These are phyloP conservation scores for Ephialtes manifestator DNA, from an alignment of 2,888 invertebrate species.

Conservation along the genomic window DNA sequence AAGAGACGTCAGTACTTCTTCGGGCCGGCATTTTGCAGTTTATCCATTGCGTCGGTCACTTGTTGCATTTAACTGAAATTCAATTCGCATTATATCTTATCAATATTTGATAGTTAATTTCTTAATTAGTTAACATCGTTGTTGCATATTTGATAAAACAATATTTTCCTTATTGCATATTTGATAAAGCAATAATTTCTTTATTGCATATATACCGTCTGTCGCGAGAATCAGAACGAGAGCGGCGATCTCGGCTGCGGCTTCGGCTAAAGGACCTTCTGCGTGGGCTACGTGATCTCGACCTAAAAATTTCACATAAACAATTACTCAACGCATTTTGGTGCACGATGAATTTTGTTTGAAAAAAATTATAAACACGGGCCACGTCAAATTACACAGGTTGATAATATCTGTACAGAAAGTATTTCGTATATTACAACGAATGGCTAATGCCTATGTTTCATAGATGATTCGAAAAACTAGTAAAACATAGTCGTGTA, in stretches of 20 bases:
- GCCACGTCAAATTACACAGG: neutral
- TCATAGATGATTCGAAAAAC: conserved; percentile 79
- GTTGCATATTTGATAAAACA: too few relatives aligned
- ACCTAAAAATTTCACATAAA: conserved; percentile 80
- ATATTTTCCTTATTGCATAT: too few relatives aligned
- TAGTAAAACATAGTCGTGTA: conserved; percentile 79
- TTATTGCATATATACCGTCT: conserved; percentile 84
- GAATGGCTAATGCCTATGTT: conserved; percentile 75
- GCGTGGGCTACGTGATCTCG: conserved; percentile 83
- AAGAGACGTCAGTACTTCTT: neutral
- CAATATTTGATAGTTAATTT: too few relatives aligned
- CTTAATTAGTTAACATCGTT: too few relatives aligned
- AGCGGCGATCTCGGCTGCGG: conserved; percentile 85
- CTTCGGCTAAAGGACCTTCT: conserved; percentile 83
- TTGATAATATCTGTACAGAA: neutral
- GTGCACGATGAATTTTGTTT: conserved; percentile 8
- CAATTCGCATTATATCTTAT: neutral
- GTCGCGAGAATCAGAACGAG: conserved; percentile 84
- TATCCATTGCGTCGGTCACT: neutral
- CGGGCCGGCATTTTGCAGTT: neutral
- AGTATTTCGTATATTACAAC: conserved; percentile 3
- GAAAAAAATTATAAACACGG: neutral
- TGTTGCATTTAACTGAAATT: conserved; percentile 13
- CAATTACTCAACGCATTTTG: conserved; percentile 54
- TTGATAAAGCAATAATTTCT: too few relatives aligned